These are phyloP conservation scores for Varecia variegata DNA, from an alignment of 2,797 vertebrate species.

Conservation along the genomic window DNA sequence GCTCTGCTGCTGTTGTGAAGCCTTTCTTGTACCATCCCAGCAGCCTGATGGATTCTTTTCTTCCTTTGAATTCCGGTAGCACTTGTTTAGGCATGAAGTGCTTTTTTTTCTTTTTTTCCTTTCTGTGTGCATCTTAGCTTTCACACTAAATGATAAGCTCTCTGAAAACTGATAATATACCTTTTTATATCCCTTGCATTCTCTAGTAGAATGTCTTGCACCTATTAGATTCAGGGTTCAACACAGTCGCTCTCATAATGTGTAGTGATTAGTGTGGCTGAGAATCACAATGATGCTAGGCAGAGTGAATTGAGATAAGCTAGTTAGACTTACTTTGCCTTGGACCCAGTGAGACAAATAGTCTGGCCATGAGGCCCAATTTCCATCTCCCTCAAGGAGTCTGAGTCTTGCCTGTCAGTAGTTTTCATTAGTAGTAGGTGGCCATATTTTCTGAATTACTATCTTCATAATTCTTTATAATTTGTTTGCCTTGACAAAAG, in stretches of 20 bases:
- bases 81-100: not conserved
- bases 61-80: not conserved
- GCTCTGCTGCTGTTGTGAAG: not conserved
- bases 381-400: constrained; percentile 22
- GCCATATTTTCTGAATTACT: not conserved
- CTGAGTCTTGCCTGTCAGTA: not conserved
- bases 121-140: not conserved
- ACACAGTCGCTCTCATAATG: not conserved
- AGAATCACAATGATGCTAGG: not conserved
- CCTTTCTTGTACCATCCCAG: not conserved
- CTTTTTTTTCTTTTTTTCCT: not conserved
- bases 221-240: not conserved
- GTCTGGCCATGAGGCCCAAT: not conserved
- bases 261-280: not conserved
- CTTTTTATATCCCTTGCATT: not conserved
- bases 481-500: constrained; percentile 25
- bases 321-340: not conserved
- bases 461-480: constrained; percentile 27
- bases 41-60: not conserved
- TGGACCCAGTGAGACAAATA: not conserved
- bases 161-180: not conserved
- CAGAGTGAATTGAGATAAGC: constrained; percentile 17
- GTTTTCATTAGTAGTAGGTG: not conserved
- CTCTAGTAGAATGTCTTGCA: not conserved
- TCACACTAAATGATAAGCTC: not conserved